Evolutionary conservation across 2,113 vertebrate genomes (phyloP).

Genomic region (Actinemys pallida): DNA sequence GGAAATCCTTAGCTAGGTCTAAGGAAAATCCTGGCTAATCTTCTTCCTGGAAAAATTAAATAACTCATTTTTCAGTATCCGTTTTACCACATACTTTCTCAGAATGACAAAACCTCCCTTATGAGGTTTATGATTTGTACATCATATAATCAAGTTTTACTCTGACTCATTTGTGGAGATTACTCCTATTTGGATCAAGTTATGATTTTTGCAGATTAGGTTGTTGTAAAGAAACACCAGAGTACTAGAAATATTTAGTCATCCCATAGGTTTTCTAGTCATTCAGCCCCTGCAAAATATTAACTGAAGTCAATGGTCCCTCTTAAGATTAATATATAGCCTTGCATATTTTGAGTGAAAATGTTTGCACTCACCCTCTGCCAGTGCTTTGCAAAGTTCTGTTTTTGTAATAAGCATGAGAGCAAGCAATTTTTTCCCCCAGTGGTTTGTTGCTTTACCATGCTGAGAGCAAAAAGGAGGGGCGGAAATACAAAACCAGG

Average conservation of each 20-base stretch:
- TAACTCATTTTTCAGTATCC: neutral
- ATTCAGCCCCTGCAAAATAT: neutral
- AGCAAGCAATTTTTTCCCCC: neutral
- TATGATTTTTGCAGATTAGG: conserved; percentile 6
- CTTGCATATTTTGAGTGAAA: neutral
- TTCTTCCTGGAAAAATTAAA: conserved; percentile 17
- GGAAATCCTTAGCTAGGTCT: neutral
- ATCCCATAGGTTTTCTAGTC: neutral
- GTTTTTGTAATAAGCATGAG: neutral
- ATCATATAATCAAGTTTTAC: neutral
- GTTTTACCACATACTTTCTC: conserved; percentile 21
- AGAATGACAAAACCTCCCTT: conserved; percentile 1
- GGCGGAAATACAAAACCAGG: neutral
- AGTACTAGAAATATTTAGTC: neutral
- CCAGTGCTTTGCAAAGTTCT: neutral
- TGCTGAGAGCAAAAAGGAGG: no score
- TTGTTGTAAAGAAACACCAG: neutral
- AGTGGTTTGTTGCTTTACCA: neutral
- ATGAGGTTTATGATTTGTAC: conserved; percentile 12
- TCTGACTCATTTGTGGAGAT: conserved; percentile 33
- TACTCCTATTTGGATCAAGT: neutral
- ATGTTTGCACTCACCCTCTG: neutral
- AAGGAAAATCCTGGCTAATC: neutral
- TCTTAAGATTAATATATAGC: neutral
- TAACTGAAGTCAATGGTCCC: neutral